Evolutionary conservation across 2,113 vertebrate genomes (phyloP).

Genomic region (Noturus placidus): DNA sequence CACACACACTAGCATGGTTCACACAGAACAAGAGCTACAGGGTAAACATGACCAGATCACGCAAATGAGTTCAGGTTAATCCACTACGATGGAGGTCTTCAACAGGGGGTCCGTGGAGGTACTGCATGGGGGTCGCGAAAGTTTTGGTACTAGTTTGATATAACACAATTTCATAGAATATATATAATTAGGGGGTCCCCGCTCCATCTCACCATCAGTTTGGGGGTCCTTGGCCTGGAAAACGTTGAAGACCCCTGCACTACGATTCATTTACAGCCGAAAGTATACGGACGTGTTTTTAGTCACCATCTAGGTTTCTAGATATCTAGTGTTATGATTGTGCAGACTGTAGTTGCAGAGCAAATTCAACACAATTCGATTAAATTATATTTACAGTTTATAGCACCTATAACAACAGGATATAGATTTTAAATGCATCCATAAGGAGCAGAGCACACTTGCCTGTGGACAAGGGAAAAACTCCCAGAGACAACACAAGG

Average conservation of each 20-base stretch:
- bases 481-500: background rate
- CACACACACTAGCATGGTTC: background rate
- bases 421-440: background rate
- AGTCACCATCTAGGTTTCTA: background rate
- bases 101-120: no score
- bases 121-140: no score
- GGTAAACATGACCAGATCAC: background rate
- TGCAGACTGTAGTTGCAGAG: background rate
- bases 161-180: no score
- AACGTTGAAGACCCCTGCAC: no score
- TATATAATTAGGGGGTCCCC: no score
- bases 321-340: background rate
- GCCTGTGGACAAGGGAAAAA: background rate
- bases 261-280: background rate
- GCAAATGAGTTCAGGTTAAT: background rate
- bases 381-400: background rate
- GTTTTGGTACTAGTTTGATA: no score
- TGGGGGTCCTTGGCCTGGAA: no score
- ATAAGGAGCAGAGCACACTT: background rate
- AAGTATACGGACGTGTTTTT: background rate
- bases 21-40: background rate
- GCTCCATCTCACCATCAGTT: no score
- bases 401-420: background rate
- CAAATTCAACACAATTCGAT: background rate
- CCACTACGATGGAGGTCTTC: no score